phyloP scores from a whole-genome alignment of 2,888 invertebrate genomes.

The Zygaena filipendulae region DNA sequence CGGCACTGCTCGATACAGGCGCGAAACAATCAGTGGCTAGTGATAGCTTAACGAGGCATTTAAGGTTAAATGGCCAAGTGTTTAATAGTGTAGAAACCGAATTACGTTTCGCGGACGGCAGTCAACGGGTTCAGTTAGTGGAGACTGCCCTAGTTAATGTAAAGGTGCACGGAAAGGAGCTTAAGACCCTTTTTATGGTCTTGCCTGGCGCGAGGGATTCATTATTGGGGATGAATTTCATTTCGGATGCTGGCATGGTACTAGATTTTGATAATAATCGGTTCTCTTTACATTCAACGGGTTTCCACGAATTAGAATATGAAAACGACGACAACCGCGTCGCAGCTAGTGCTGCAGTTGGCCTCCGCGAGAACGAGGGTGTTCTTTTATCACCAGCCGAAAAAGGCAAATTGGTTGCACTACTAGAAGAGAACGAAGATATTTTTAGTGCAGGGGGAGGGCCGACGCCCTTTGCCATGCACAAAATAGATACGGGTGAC shows the following conservation, averaged over 20 bases:
- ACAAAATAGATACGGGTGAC: slow-evolving; percentile 18
- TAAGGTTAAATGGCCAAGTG: not conserved
- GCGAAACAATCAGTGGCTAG: not conserved
- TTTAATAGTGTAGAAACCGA: slow-evolving; percentile 2
- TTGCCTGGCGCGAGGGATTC: not conserved
- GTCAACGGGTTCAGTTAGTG: not conserved
- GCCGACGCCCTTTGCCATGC: slow-evolving; percentile 10
- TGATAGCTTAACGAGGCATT: not conserved
- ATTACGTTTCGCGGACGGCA: too few relatives aligned
- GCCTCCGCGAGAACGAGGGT: not conserved
- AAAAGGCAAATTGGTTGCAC: not conserved
- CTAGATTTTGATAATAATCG: too few relatives aligned
- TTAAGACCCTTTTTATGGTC: not conserved
- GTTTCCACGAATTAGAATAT: too few relatives aligned
- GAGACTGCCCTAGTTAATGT: slow-evolving; percentile 1
- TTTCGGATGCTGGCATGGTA: too few relatives aligned
- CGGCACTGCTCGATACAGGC: slow-evolving; percentile 1
- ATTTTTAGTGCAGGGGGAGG: not conserved
- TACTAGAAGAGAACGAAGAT: not conserved
- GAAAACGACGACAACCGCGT: not conserved
- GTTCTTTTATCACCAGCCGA: not conserved
- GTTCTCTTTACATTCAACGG: not conserved
- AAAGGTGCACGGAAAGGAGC: slow-evolving; percentile 1
- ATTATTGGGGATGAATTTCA: not conserved
- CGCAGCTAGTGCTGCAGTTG: not conserved